Evolutionary conservation across 2,888 invertebrate genomes (phyloP), one percentile per base, ranked within the genome.

Genomic region (Hypomecis punctinalis): DNA sequence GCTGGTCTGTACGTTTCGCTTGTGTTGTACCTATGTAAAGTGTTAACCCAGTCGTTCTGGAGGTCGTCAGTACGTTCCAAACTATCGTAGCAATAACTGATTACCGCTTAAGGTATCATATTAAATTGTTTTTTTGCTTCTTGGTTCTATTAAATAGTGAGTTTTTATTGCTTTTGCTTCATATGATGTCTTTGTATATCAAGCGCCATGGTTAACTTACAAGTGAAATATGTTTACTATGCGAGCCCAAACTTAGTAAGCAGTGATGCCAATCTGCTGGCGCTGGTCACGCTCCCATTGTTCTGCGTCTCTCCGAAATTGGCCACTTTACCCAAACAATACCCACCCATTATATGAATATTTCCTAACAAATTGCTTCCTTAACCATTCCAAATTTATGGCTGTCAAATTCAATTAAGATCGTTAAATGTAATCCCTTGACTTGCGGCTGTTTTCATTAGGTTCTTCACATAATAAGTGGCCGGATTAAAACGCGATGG

Each of bases 271-370:
- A 83, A 88, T 89, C 89, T 81, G 78, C 76, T 76, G 52, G 56
- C 53, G 71, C 76, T 76, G 82, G 87, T 89, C 89, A 90, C 89
- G 90, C 83, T 84, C 83, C 85, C 82, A 90, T 90, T 90, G 90
- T 90, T 85, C 79, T 68, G 75, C 69, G 78, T 74, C 78, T 76
- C 75, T 75, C 82, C 85, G 73, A 88, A 88, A 85, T 86, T 86
- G 85, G 81, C 72, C 78, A 78, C 79, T 80, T 74, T 80, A 78
- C 72, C 76, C 82, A 80, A 80, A 86, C 81, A 83, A 83, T 77
- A 75, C 75, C 72, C 75, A 69, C 68, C 73, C 75, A 76, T 68
- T 68, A 69, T 58, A 59, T 49, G 45, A 53, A 68, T 62, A 67
- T 69, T 70, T 68, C 56, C 74, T 73, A 77, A 76, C 78, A 77